Evolutionary conservation across 64 coral and sea anemone genomes (phyloP), one percentile per base, ranked within the genome.

Genomic region (Astreopora myriophthalma): DNA sequence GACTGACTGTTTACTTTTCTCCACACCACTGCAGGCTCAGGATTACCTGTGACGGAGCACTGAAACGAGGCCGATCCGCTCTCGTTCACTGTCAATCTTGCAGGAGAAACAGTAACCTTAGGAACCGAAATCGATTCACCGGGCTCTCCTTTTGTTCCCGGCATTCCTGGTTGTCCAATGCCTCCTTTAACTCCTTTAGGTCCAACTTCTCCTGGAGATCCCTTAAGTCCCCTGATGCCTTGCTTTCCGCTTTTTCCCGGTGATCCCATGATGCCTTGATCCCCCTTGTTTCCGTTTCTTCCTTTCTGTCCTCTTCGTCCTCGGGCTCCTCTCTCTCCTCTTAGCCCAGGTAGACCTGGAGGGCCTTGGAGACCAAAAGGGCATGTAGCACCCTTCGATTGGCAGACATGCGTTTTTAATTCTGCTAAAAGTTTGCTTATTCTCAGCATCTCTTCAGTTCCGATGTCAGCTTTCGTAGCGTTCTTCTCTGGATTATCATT

Each of bases 1-100:
- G 69, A 34, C 26, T 36, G 29, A 79, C 63, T 48, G 46, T 79
- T 75, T n/a, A 92, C n/a, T 68, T 86, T 93, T 2, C 74, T 87
- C 91, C 91, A 93, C 25, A 55, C 42, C 37, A 87, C 29, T 31
- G 32, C 23, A n/a, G 91, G 84, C 19, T 8, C 30, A 0, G 91
- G 91, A 36, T 93, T 78, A 8, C 91, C 91, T n/a, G 44, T 87
- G 13, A 39, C 84, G 3, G 91, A 93, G 51, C 91, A 93, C 14
- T 87, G 40, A 19, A 93, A 71, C 23, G 33, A 42, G 16, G 57
- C 81, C 20, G 71, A 40, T 6, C 34, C 20, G 9, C 69, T 77
- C 27, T 86, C 90, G 19, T 58, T 79, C 28, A 48, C 77, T 62
- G 29, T 66, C 80, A 85, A 68, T 33, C 36, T 24, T 6, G 80